Evolutionary conservation across 1,140 invertebrate genomes (phyloP), one percentile per base, ranked within the genome.

Genomic region (Penaeus indicus): DNA sequence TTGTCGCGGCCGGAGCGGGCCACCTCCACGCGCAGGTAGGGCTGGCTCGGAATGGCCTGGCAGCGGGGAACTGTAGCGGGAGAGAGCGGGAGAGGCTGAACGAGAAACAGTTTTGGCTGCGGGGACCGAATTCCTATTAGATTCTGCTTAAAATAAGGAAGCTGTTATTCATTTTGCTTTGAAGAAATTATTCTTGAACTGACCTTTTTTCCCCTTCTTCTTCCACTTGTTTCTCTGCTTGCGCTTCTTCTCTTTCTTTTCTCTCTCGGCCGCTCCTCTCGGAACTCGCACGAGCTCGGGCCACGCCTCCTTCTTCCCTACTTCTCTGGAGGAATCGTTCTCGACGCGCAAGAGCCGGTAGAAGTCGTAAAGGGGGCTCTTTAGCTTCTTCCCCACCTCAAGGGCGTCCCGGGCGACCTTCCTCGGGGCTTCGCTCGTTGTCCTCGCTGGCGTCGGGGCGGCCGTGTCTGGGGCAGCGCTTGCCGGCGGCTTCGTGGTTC

Each of bases 21-120:
- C 69, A 96, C 94, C 90, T 96, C 95, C 19, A 95, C 94, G 90
- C 95, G 94, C 38, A 95, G 94, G 91, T 94, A 95, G 0, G 95
- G 94, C 91, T 95, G 95, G 54, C 94, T 94, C 8, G 94, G 93
- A n/a, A 95, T 93, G 0, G 94, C 92, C 87, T 94, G 93, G 85
- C 95, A 95, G n/a, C 94, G 92, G 64, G 91, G 92, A 90, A 90
- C 90, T 92, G 90, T n/a, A 90, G 81, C 60, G 85, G 89, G n/a
- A 80, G 67, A 90, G 91, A 88, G 64, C 75, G 67, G 1, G 25
- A 42, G 10, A 64, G 5, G 25, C 25, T 60, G 64, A 42, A 85
- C 62, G 60, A 72, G 5, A 60, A n/a, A 22, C 63, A 83, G 92
- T 93, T 92, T 90, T 92, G 25, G 60, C 27, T 47, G 67, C 0